Evolutionary conservation across 2,797 vertebrate species (phyloP).

Genomic region (Pogoniulus pusillus): DNA sequence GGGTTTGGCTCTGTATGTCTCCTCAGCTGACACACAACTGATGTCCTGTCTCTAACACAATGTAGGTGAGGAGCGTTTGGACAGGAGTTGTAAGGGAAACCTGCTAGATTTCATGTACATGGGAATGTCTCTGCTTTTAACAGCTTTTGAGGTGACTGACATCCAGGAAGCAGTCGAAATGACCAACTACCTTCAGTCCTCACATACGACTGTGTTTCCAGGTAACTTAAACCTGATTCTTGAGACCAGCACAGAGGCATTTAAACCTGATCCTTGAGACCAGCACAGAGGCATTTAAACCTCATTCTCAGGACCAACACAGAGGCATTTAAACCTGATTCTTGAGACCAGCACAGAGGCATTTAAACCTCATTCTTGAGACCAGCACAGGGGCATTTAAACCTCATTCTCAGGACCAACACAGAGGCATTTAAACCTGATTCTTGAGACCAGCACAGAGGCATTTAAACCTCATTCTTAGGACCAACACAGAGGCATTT

Average conservation of each 20-base stretch:
- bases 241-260: too few species aligned
- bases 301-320: not conserved
- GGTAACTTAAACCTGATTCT: too few species aligned
- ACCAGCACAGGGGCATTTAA: too few species aligned
- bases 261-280: too few species aligned
- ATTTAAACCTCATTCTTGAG: too few species aligned
- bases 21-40: not conserved
- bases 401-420: not conserved
- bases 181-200: not conserved
- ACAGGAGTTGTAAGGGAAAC: not conserved
- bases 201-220: not conserved
- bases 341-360: too few species aligned
- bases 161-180: not conserved
- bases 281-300: too few species aligned
- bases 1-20: not conserved
- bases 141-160: not conserved
- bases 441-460: too few species aligned
- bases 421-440: too few species aligned
- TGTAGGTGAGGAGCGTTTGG: not conserved
- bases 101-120: not conserved
- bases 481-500: too few species aligned
- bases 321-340: too few species aligned
- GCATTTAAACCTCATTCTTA: too few species aligned
- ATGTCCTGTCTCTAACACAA: not conserved
- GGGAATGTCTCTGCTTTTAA: fast-evolving